Conservation (phyloP, 2,113 vertebrate genomes). For the Ameiurus melas region DNA sequence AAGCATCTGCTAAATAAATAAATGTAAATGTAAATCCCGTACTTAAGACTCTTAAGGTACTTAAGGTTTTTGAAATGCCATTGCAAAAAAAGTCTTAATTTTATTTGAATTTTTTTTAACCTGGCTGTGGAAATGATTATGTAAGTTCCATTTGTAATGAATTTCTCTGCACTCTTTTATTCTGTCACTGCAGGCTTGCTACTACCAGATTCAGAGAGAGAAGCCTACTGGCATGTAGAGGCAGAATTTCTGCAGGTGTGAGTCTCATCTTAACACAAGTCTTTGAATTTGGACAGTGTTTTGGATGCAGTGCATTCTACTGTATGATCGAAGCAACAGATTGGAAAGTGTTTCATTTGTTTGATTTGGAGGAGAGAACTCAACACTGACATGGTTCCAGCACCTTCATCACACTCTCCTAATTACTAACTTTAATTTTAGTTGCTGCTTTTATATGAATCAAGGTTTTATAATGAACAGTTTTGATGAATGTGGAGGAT, state of each 20-base stretch:
- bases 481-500: background rate
- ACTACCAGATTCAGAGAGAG: slow-evolving; percentile 94
- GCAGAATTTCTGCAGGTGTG: slow-evolving; percentile 60
- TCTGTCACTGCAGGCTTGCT: slow-evolving; percentile 83
- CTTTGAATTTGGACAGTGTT: background rate
- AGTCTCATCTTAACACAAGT: background rate
- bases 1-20: no score
- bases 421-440: background rate
- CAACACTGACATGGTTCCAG: background rate
- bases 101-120: background rate
- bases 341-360: background rate
- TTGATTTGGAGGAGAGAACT: background rate
- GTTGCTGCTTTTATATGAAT: background rate
- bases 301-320: background rate
- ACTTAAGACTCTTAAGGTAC: background rate
- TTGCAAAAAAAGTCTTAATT: background rate
- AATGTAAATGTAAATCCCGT: no score
- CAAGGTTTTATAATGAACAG: background rate
- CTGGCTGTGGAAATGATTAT: background rate
- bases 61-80: background rate
- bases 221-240: slow-evolving; percentile 67
- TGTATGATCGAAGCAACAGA: background rate
- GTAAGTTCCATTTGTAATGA: background rate
- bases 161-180: background rate
- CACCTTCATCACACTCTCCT: slow-evolving; percentile 1